These are phyloP conservation scores for Percopsis transmontana DNA, from an alignment of 2,113 vertebrate genomes.

Conservation along the genomic window DNA sequence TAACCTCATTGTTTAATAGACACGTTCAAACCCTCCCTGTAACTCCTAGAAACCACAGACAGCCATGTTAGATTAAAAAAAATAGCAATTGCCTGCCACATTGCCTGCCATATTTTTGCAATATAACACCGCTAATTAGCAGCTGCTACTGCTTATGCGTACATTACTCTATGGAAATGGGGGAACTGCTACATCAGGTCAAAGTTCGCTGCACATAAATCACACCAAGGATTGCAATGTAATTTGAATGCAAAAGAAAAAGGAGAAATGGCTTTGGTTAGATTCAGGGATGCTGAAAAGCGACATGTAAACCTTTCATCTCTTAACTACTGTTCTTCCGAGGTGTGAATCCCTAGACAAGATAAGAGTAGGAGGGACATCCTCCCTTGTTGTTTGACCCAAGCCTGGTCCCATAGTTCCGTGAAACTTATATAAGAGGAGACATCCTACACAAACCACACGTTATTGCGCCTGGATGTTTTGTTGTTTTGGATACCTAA, in stretches of 20 bases:
- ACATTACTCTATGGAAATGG: too few species aligned
- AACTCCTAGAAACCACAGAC: neutral
- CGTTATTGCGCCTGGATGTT: constrained; percentile 13
- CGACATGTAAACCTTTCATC: too few species aligned
- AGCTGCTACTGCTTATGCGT: too few species aligned
- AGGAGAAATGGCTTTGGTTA: too few species aligned
- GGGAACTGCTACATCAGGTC: too few species aligned
- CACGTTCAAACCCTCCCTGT: neutral
- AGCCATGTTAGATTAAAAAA: constrained; percentile 3
- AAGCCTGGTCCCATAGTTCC: constrained; percentile 13
- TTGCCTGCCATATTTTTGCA: too few species aligned
- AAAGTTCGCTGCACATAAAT: too few species aligned
- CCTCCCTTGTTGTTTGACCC: constrained; percentile 34
- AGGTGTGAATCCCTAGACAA: neutral
- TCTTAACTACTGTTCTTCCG: too few species aligned
- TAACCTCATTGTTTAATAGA: too few species aligned
- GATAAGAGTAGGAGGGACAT: constrained; percentile 34
- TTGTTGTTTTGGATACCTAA: constrained; percentile 15
- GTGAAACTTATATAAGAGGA: constrained; percentile 40
- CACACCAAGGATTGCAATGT: too few species aligned
- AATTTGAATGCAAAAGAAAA: too few species aligned
- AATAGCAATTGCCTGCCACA: constrained; percentile 12
- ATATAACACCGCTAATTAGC: constrained; percentile 2
- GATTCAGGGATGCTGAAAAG: too few species aligned
- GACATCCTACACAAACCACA: constrained; percentile 17